A percentile compares a stretch with the other conserved stretches of the same genome.
phyloP scores from a whole-genome alignment of 2,797 vertebrate species.

The Xiphorhynchus erythropygius region DNA sequence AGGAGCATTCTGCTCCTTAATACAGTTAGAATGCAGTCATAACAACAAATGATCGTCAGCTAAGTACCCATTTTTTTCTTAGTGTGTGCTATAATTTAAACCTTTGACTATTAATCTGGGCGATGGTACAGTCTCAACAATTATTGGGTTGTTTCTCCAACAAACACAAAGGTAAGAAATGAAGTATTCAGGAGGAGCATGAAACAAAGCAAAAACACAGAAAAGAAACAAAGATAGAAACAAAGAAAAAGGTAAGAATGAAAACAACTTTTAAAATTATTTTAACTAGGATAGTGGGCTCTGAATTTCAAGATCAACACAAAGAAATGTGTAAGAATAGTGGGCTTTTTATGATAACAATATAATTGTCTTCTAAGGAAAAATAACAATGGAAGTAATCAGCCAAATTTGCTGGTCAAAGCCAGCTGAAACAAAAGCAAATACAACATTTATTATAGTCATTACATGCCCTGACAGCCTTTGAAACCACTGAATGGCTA shows the following conservation, averaged over 20 bases:
- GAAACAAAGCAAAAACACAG: background rate
- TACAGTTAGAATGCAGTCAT: background rate
- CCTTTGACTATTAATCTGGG: background rate
- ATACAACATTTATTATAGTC: slow-evolving; percentile 66
- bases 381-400: slow-evolving; percentile 59
- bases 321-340: slow-evolving; percentile 48
- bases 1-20: background rate
- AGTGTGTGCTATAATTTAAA: background rate
- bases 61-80: background rate
- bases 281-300: background rate
- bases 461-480: slow-evolving; percentile 66
- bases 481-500: slow-evolving; percentile 61
- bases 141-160: background rate
- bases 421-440: slow-evolving; percentile 71
- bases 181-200: background rate
- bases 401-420: slow-evolving; percentile 47
- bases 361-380: slow-evolving; percentile 55
- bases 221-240: background rate
- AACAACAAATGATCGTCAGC: background rate
- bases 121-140: background rate
- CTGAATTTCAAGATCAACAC: slow-evolving; percentile 11
- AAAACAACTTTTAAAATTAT: background rate
- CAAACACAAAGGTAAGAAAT: background rate
- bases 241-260: background rate
- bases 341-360: slow-evolving; percentile 9